A percentile compares a stretch with the other conserved stretches of the same genome.
These are phyloP conservation scores for Cliona cf. orientalis DNA, from an alignment of 37 sponge, comb jelly and placozoan genomes.

Conservation along the genomic window DNA sequence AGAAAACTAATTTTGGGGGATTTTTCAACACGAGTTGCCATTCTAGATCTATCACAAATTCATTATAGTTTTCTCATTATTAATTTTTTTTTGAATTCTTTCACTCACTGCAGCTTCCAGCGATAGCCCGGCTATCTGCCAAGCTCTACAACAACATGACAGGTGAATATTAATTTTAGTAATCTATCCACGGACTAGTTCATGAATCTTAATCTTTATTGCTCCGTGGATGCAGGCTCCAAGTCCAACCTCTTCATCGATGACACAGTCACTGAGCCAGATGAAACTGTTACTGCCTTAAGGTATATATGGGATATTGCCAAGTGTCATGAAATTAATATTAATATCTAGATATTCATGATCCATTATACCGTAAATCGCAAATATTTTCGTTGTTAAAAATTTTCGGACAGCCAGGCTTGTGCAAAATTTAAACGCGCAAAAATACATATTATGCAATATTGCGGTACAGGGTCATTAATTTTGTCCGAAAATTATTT, in stretches of 20 bases:
- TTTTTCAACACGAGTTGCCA: not conserved
- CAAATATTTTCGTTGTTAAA: too few species aligned
- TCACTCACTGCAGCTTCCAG: constrained; percentile 17
- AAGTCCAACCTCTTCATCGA: constrained; percentile 59
- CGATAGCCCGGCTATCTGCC: constrained; percentile 13
- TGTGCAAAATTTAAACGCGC: too few species aligned
- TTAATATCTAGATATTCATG: too few species aligned
- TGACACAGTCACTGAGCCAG: not conserved
- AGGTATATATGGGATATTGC: not conserved
- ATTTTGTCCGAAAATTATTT: too few species aligned
- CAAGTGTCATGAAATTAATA: too few species aligned
- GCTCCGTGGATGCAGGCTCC: constrained; percentile 14
- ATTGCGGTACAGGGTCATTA: too few species aligned
- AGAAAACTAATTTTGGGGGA: not conserved
- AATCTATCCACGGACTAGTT: not conserved
- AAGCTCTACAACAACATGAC: not conserved
- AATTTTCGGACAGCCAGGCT: too few species aligned
- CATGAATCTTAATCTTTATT: too few species aligned
- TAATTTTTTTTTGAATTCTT: constrained; percentile 3
- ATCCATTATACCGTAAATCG: too few species aligned
- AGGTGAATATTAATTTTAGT: not conserved
- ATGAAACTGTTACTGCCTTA: not conserved
- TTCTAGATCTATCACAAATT: not conserved
- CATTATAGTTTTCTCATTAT: not conserved
- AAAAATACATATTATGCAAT: too few species aligned